Conservation (phyloP, 1,140 invertebrate species). For the Brachionus angularis region DNA sequence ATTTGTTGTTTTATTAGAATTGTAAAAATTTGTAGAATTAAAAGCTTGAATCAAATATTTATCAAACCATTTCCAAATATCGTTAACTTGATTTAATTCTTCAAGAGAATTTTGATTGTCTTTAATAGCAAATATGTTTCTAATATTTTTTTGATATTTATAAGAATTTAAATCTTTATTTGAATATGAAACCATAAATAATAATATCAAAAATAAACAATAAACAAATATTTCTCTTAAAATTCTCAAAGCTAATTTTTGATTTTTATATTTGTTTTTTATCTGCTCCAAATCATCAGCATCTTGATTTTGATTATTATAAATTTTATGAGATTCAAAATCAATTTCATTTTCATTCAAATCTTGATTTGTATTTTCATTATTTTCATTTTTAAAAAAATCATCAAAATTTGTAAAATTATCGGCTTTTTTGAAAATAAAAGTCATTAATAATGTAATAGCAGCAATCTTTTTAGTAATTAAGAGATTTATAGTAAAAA, state of each 20-base stretch:
- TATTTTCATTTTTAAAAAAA: no score
- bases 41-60: no score
- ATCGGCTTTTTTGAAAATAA: background rate
- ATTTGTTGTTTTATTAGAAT: no score
- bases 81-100: no score
- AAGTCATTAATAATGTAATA: background rate
- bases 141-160: background rate
- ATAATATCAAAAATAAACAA: background rate
- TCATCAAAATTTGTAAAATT: conserved; percentile 22
- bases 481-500: conserved; percentile 61
- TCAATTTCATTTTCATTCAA: background rate
- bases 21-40: no score
- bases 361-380: no score
- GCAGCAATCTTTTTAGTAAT: conserved; percentile 52
- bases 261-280: background rate
- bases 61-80: no score
- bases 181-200: background rate
- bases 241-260: background rate
- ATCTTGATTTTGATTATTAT: background rate
- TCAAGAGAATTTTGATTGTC: no score
- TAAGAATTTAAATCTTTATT: background rate
- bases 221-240: no score
- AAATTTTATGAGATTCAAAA: background rate
- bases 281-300: background rate
- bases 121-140: background rate